A percentile compares a stretch with the other conserved stretches of the same genome.
phyloP scores from a whole-genome alignment of 2,888 invertebrate genomes.

The Archaeoteleia sp. region DNA sequence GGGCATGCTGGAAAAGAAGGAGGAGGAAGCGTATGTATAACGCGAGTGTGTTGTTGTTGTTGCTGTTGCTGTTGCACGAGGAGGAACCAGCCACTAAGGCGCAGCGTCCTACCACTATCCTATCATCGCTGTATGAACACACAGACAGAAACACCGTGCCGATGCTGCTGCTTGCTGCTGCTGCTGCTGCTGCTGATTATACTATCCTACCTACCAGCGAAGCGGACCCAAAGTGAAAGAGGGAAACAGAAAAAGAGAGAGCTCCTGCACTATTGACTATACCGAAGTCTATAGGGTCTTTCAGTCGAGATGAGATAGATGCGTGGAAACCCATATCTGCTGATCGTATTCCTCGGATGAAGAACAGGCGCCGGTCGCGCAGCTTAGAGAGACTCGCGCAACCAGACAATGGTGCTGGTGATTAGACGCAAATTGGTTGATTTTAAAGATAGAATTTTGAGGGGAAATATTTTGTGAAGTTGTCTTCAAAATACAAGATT shows the following conservation, averaged over 20 bases:
- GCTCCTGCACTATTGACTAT: conserved; percentile 6
- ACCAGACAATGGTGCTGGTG: conserved; percentile 30
- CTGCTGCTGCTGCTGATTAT: neutral
- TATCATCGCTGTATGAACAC: no score
- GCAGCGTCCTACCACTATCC: conserved; percentile 63
- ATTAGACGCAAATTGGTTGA: conserved; percentile 24
- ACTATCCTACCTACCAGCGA: conserved; percentile 15
- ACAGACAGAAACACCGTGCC: no score
- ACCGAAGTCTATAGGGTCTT: neutral
- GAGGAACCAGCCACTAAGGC: conserved; percentile 50
- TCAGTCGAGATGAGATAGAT: conserved; percentile 2
- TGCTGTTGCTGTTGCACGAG: conserved; percentile 25
- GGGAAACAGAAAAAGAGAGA: conserved; percentile 16
- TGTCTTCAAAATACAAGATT: no score
- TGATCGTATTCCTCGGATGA: conserved; percentile 26
- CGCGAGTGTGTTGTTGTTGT: conserved; percentile 37
- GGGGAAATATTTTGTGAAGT: no score
- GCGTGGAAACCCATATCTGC: conserved; percentile 22
- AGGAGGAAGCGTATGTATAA: conserved; percentile 29
- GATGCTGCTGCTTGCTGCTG: no score
- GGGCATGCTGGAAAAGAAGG: conserved; percentile 30
- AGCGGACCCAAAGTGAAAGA: conserved; percentile 42
- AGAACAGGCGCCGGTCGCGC: conserved; percentile 30
- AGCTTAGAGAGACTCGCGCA: conserved; percentile 13
- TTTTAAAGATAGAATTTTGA: conserved; percentile 16